Evolutionary conservation across 2,113 vertebrate genomes (phyloP).

Genomic region (Regulus satrapa): DNA sequence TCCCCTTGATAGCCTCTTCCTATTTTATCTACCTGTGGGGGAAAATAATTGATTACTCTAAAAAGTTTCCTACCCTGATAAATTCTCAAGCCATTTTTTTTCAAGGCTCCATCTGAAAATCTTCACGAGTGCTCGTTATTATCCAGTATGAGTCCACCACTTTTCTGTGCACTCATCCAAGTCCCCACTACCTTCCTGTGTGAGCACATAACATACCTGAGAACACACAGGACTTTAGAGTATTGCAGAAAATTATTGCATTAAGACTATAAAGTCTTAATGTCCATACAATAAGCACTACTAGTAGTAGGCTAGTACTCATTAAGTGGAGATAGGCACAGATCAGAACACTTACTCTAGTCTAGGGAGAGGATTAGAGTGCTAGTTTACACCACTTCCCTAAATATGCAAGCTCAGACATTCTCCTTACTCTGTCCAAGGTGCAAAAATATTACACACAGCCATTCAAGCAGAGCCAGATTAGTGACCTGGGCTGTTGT

Average conservation of each 20-base stretch:
- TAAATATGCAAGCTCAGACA: background rate
- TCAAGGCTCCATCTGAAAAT: background rate
- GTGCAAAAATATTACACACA: background rate
- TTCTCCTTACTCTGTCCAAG: background rate
- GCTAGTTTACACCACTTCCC: background rate
- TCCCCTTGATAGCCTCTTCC: slow-evolving; percentile 97
- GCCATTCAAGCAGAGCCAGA: background rate
- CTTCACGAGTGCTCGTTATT: background rate
- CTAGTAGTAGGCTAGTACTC: background rate
- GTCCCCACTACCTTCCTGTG: background rate
- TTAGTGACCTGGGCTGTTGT: background rate
- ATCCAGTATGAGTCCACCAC: background rate
- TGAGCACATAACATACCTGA: background rate
- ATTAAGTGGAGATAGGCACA: background rate
- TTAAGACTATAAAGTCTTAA: background rate
- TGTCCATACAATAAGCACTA: background rate
- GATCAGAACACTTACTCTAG: background rate
- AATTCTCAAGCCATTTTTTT: background rate
- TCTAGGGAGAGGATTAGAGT: background rate
- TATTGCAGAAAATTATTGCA: background rate
- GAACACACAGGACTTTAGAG: background rate
- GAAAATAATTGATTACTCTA: background rate
- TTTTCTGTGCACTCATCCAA: background rate
- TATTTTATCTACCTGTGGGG: slow-evolving; percentile 91
- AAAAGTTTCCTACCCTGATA: background rate